Base-by-base conservation (phyloP, 2,113 vertebrate genomes). In the Cercopithecus mona region DNA sequence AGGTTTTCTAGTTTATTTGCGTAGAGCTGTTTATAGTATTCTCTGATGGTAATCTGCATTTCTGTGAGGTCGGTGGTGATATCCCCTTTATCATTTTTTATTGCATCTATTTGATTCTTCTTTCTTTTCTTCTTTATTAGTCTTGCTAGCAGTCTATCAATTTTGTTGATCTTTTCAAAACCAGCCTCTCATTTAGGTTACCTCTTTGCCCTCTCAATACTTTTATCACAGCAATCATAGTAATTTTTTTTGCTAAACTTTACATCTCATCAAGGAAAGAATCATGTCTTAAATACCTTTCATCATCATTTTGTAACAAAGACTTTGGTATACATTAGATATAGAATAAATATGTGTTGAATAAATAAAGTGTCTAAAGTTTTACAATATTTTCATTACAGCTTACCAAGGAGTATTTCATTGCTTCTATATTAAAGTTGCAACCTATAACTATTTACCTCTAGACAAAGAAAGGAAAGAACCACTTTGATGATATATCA, bases 341-440 rank as follows among this genome's bases (percentile, higher is more conserved):
- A 43, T 20, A 84, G 10, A 93, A n/a, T 70, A 93, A 92, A 88
- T 81, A 57, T n/a, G n/a, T 93, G 22, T 93, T 90, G 75, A 94
- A 50, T 40, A 1, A 88, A 66, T 72, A 7, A 90, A 20, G 1
- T 75, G 4, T 52, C 14, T 81, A 59, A 80, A 87, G 30, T 16
- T 84, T 20, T 4, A 70, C 45, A 43, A 22, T 82, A 94, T 83
- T 87, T 84, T 55, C 96, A 27, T 70, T 78, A 8, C 8, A 64
- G 35, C 2, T 8, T 55, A 79, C 5, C 23, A 87, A 30, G 9
- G 18, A 80, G 1, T 50, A 45, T 64, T 38, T 88, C 7, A 82
- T 20, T 2, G 1, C 66, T 92, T 81, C 5, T 94, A 45, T 45
- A 23, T 75, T 70, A 78, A n/a, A 1, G 5, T 20, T 82, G 17